These are phyloP conservation scores for Tetramorium simillimum DNA, from an alignment of 1,140 invertebrate genomes.

Conservation along the genomic window DNA sequence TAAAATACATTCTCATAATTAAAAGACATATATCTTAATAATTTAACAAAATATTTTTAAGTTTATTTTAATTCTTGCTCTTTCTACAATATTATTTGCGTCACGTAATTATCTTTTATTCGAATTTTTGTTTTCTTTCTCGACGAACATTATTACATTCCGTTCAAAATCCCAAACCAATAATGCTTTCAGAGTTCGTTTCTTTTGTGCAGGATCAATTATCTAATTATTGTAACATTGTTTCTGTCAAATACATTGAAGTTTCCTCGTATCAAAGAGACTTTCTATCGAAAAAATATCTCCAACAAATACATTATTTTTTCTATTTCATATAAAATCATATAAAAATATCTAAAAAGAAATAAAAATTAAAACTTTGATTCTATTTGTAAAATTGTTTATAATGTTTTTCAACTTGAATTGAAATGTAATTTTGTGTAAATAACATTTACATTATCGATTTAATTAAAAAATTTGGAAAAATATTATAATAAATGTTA, in stretches of 20 bases:
- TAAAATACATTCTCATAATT: no score
- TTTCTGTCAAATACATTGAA: no score
- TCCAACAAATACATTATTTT: no score
- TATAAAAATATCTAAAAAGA: background rate
- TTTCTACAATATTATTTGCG: no score
- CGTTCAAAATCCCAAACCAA: background rate
- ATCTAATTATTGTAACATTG: no score
- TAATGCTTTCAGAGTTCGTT: background rate
- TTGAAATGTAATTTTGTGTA: background rate
- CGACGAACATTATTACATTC: background rate
- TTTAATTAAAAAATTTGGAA: background rate
- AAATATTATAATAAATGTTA: background rate
- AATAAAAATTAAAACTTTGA: background rate
- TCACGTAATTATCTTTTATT: no score
- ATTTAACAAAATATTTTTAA: no score
- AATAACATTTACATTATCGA: background rate
- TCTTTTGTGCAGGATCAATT: background rate
- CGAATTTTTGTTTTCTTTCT: background rate
- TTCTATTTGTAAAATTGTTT: background rate
- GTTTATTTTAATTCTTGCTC: no score
- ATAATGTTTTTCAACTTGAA: background rate
- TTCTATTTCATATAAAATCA: background rate
- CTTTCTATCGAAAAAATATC: no score
- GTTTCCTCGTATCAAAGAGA: no score
- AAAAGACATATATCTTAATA: no score